phyloP scores from a whole-genome alignment of 2,113 vertebrate genomes.

The Solea senegalensis region DNA sequence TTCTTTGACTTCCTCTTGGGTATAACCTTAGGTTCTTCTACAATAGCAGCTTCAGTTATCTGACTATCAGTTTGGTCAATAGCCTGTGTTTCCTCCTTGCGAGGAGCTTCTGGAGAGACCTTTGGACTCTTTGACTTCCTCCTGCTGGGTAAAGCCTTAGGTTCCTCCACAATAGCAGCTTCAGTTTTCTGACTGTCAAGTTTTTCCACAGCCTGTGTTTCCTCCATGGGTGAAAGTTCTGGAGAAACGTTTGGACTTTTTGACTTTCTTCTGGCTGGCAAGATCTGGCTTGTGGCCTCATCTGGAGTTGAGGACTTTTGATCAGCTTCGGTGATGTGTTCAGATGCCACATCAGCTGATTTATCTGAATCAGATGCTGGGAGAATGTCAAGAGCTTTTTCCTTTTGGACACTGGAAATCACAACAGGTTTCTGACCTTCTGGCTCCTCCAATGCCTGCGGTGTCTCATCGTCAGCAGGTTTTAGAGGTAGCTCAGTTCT shows the following conservation, averaged over 20 bases:
- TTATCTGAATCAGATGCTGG: not conserved
- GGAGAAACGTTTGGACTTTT: not conserved
- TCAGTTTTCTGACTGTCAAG: not conserved
- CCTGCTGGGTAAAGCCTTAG: not conserved
- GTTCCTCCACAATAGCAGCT: constrained; percentile 13
- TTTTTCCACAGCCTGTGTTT: not conserved
- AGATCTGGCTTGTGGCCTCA: too few relatives aligned
- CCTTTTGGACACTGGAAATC: not conserved
- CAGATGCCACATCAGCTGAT: too few relatives aligned
- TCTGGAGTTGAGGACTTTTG: too few relatives aligned
- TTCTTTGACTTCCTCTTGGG: too few relatives aligned
- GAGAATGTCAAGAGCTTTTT: not conserved
- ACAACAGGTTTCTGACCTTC: not conserved
- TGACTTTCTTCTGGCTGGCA: not conserved
- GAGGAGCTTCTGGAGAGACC: too few relatives aligned
- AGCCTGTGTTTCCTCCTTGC: too few relatives aligned
- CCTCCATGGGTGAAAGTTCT: not conserved
- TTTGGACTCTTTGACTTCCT: too few relatives aligned
- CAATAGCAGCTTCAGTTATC: too few relatives aligned
- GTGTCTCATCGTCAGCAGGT: not conserved
- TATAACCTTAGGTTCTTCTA: too few relatives aligned
- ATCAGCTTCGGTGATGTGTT: too few relatives aligned
- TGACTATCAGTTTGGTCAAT: too few relatives aligned
- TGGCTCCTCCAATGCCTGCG: not conserved
- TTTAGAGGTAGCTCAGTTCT: constrained; percentile 2